A percentile compares a stretch with the other conserved stretches of the same genome.
phyloP scores from a whole-genome alignment of 1,140 invertebrate species.

The Periplaneta americana region DNA sequence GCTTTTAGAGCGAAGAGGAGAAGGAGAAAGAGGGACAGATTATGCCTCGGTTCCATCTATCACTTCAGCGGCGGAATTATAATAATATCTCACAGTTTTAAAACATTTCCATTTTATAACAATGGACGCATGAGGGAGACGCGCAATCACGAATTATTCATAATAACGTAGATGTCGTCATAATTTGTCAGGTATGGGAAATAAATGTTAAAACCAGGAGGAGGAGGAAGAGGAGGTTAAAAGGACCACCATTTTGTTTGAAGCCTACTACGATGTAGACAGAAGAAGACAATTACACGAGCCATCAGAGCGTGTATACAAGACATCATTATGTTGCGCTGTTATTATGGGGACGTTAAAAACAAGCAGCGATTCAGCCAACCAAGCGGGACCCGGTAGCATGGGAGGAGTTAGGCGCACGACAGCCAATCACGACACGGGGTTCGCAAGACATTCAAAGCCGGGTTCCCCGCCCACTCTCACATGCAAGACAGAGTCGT shows the following conservation, averaged over 20 bases:
- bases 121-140: background rate
- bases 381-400: background rate
- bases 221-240: background rate
- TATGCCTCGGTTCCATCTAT: too few species aligned
- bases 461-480: background rate
- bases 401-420: background rate
- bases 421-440: background rate
- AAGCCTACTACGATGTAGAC: background rate
- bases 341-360: background rate
- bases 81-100: background rate
- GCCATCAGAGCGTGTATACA: background rate
- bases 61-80: too few species aligned
- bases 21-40: too few species aligned
- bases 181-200: background rate
- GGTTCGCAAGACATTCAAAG: background rate
- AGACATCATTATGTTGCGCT: background rate
- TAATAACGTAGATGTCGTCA: too few species aligned
- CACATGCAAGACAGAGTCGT: background rate
- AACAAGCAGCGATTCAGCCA: background rate
- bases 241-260: background rate
- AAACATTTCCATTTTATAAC: background rate
- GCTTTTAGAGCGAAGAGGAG: background rate
- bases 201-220: background rate
- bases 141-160: too few species aligned
- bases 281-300: background rate